Evolutionary conservation across 2,113 vertebrate species (phyloP), one percentile per base, ranked within the genome.

Genomic region (Istiophorus platypterus): DNA sequence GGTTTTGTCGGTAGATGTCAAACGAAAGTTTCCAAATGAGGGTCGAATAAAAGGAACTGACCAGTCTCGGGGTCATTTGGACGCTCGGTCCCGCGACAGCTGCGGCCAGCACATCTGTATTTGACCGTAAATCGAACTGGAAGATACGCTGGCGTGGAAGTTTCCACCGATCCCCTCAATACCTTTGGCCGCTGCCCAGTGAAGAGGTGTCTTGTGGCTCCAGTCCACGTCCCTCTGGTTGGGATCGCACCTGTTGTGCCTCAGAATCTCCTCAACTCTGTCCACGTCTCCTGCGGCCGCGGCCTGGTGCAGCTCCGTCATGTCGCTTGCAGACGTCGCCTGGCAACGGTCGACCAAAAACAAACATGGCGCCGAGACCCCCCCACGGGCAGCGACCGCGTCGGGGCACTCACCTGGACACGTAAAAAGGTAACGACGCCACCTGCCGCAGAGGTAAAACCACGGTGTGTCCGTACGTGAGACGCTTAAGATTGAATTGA

Each of bases 131-230:
- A n/a, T n/a, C n/a, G n/a, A 26, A 76, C 41, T 61, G n/a, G 10
- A 82, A 45, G 58, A 24, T 5, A 45, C 57, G 58, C 24, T 37
- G 63, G 34, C 52, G 61, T 20, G 0, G 7, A 12, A 10, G 39
- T 57, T 22, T 69, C n/a, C 39, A 17, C 9, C 0, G 1, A 10
- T 7, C n/a, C 22, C 6, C 49, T 0, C 2, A n/a, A 11, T 89
- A 97, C 97, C 98, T 95, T 87, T 95, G 6, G 95, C 95, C 29
- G 97, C 96, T 6, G 97, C 97, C 97, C 97, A 98, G 91, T 98
- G 97, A 18, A 99, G 94, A 0, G 97, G 95, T 0, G 97, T 98
- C 88, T 96, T 95, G 88, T 93, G 92, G n/a, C 95, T 95, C 97
- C 97, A 99, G 89, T 98, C 96, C 0, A 78, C 6, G n/a, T 99